These are phyloP conservation scores for Conopomorpha cramerella DNA, from an alignment of 1,140 invertebrate species.

Conservation along the genomic window DNA sequence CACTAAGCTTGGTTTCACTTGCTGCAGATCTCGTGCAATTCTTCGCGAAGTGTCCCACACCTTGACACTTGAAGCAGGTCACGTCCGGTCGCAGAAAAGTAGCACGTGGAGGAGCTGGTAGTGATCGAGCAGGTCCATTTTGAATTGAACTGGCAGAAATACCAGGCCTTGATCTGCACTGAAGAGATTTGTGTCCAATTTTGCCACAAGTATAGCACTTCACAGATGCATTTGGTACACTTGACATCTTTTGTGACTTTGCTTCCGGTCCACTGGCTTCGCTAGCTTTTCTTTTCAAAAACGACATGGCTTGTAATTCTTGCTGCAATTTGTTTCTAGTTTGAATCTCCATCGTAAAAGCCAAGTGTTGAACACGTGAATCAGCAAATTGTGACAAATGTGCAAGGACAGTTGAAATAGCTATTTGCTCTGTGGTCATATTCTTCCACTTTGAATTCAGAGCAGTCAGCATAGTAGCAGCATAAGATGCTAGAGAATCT, in stretches of 20 bases:
- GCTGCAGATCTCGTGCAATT: not conserved
- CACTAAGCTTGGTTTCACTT: not conserved
- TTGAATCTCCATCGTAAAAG: conserved; percentile 1
- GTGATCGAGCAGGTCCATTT: not conserved
- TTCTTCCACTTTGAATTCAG: not conserved
- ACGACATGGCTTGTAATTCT: conserved; percentile 2
- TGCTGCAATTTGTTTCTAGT: not conserved
- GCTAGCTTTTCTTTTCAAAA: not conserved
- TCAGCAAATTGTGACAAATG: conserved; percentile 1
- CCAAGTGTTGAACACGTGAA: not conserved
- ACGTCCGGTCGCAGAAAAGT: not conserved
- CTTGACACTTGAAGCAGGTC: not conserved
- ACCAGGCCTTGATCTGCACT: not conserved
- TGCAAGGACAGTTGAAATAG: not conserved
- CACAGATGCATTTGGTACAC: not conserved
- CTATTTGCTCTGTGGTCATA: not conserved
- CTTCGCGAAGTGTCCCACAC: not conserved
- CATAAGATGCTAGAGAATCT: not conserved
- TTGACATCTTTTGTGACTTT: not conserved
- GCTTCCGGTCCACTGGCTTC: not conserved
- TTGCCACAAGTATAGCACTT: not conserved
- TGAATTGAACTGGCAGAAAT: too few relatives aligned
- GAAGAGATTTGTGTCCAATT: not conserved
- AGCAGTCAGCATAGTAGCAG: not conserved
- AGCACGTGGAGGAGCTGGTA: not conserved